These are phyloP conservation scores for Helogale parvula DNA, from an alignment of 2,113 vertebrate species.

Conservation along the genomic window DNA sequence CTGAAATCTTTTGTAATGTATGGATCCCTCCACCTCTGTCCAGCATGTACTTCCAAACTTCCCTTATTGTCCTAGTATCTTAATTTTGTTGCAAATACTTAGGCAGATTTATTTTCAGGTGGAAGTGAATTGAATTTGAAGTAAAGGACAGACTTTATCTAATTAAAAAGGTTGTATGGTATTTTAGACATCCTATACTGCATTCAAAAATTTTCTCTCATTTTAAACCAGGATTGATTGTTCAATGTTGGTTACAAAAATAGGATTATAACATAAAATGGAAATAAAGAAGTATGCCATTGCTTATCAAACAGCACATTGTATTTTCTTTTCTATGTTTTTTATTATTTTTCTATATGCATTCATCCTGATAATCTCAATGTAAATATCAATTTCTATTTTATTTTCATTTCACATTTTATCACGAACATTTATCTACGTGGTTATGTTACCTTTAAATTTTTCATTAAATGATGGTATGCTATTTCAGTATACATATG, in stretches of 20 bases:
- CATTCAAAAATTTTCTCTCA: slow-evolving; percentile 37
- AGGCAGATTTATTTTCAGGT: slow-evolving; percentile 35
- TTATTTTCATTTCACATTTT: slow-evolving; percentile 8
- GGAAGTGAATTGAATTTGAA: slow-evolving; percentile 46
- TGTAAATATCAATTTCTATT: slow-evolving; percentile 29
- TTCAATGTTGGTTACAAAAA: slow-evolving; percentile 37
- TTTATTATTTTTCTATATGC: background rate
- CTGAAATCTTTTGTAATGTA: background rate
- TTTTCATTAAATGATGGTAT: background rate
- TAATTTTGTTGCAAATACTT: background rate
- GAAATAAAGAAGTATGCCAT: slow-evolving; percentile 1
- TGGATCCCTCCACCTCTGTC: background rate
- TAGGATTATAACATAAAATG: slow-evolving; percentile 50
- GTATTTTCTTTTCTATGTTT: slow-evolving; percentile 29
- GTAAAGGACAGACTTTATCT: background rate
- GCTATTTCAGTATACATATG: background rate
- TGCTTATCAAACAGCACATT: background rate
- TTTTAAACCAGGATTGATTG: slow-evolving; percentile 39
- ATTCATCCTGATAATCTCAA: background rate
- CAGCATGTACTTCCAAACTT: background rate
- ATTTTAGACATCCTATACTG: background rate
- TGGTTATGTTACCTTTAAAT: background rate
- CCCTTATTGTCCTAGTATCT: background rate
- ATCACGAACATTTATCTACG: background rate
- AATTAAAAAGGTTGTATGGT: slow-evolving; percentile 13